Conservation (phyloP, 1,140 invertebrate species). For the Proctacanthus coquilletti region DNA sequence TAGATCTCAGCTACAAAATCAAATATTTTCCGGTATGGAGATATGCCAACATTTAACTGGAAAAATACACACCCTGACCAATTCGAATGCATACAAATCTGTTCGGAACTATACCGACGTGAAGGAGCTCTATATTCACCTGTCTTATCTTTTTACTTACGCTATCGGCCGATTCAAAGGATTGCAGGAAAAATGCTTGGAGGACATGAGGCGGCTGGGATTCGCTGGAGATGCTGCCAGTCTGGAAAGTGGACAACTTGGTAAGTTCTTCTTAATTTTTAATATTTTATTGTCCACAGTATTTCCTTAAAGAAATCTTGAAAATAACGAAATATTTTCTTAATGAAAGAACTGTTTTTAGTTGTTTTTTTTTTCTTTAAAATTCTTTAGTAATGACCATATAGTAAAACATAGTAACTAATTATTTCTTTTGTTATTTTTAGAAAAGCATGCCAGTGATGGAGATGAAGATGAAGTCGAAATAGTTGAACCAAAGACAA, state of each 20-base stretch:
- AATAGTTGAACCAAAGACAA: constrained; percentile 28
- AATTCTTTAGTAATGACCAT: background rate
- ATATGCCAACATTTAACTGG: constrained; percentile 26
- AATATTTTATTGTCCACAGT: background rate
- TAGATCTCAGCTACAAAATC: constrained; percentile 20
- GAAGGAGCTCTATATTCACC: constrained; percentile 27
- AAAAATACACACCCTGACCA: constrained; percentile 24
- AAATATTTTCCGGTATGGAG: constrained; percentile 26
- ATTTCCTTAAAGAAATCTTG: no score
- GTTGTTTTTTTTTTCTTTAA: background rate
- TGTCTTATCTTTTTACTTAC: constrained; percentile 28
- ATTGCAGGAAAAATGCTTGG: constrained; percentile 25
- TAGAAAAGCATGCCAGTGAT: constrained; percentile 29
- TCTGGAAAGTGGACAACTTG: constrained; percentile 24
- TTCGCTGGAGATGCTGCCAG: constrained; percentile 26
- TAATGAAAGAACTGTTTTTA: no score
- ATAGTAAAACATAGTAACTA: background rate
- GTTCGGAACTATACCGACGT: constrained; percentile 20
- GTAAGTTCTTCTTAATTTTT: constrained; percentile 12
- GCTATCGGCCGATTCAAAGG: constrained; percentile 26
- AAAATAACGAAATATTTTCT: no score
- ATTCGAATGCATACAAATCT: constrained; percentile 27
- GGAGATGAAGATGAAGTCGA: constrained; percentile 29
- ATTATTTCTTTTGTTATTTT: constrained; percentile 4
- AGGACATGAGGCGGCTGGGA: constrained; percentile 25